Evolutionary conservation across 2,113 vertebrate species (phyloP).

Genomic region (Reinhardtius hippoglossoides): DNA sequence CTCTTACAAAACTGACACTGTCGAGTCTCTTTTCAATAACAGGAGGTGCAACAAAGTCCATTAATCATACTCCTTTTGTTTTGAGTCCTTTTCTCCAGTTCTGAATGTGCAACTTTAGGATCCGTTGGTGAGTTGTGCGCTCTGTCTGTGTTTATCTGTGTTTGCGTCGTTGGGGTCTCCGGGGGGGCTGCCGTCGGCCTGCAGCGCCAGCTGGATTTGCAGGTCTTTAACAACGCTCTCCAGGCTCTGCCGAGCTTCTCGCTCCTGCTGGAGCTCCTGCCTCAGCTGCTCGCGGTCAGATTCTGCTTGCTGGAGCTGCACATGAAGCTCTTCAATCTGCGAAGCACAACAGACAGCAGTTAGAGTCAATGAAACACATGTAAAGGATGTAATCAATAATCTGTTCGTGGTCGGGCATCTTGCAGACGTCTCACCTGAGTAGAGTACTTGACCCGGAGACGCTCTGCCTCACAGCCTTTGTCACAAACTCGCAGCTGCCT

Average conservation of each 20-base stretch:
- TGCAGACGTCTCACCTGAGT: constrained; percentile 85
- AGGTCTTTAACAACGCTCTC: constrained; percentile 94
- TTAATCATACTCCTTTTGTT: constrained; percentile 74
- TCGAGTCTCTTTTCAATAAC: constrained; percentile 54
- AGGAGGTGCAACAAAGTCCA: constrained; percentile 85
- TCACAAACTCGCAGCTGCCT: constrained; percentile 91
- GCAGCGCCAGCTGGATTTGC: constrained; percentile 91
- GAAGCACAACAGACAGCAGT: constrained; percentile 4
- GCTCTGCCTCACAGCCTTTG: constrained; percentile 92
- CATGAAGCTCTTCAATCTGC: constrained; percentile 94
- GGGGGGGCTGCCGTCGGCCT: constrained; percentile 64
- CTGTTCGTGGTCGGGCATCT: not conserved
- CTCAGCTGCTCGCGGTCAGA: constrained; percentile 93
- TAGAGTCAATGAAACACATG: not conserved
- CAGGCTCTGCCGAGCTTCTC: constrained; percentile 93
- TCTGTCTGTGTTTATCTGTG: constrained; percentile 69
- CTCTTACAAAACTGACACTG: constrained; percentile 46
- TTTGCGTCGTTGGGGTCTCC: constrained; percentile 50
- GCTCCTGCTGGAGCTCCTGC: constrained; percentile 90
- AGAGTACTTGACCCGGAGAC: constrained; percentile 92
- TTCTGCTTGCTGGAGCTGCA: constrained; percentile 94
- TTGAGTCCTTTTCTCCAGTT: constrained; percentile 52
- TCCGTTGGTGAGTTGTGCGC: constrained; percentile 57
- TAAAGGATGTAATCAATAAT: no score
- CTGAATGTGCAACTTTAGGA: constrained; percentile 70